phyloP scores from a whole-genome alignment of 2,113 vertebrate species.

The Oreochromis spilurus region DNA sequence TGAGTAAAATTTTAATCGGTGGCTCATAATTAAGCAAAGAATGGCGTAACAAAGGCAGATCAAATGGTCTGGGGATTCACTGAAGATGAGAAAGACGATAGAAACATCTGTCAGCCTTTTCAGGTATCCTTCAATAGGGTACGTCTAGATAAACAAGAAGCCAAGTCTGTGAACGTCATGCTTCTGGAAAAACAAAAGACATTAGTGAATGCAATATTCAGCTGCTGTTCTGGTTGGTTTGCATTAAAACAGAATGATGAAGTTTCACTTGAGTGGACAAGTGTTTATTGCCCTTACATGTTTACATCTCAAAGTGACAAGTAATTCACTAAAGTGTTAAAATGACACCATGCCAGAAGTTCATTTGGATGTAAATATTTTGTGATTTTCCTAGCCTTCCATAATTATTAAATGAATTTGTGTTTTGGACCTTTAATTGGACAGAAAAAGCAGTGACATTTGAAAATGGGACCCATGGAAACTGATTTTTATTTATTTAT shows the following conservation, averaged over 20 bases:
- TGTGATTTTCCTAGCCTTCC: background rate
- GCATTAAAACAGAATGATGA: background rate
- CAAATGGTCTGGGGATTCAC: background rate
- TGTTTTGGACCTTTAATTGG: background rate
- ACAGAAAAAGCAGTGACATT: background rate
- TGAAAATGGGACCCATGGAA: background rate
- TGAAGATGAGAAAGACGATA: background rate
- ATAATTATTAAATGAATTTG: background rate
- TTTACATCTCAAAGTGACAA: background rate
- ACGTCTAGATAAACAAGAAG: background rate
- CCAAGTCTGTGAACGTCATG: background rate
- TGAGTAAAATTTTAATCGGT: slow-evolving; percentile 29
- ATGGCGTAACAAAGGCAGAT: background rate
- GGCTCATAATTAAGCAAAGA: slow-evolving; percentile 31
- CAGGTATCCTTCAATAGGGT: background rate
- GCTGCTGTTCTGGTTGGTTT: background rate
- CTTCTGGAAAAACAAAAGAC: background rate
- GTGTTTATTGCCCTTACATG: background rate
- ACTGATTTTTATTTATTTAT: background rate
- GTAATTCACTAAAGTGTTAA: background rate
- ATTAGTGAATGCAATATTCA: background rate
- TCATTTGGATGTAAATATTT: background rate
- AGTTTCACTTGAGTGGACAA: background rate
- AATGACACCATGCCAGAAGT: background rate
- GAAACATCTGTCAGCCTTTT: background rate